A percentile compares a stretch with the other conserved stretches of the same genome.
phyloP scores from a whole-genome alignment of 2,888 invertebrate genomes.

The Ochropleura leucogaster region DNA sequence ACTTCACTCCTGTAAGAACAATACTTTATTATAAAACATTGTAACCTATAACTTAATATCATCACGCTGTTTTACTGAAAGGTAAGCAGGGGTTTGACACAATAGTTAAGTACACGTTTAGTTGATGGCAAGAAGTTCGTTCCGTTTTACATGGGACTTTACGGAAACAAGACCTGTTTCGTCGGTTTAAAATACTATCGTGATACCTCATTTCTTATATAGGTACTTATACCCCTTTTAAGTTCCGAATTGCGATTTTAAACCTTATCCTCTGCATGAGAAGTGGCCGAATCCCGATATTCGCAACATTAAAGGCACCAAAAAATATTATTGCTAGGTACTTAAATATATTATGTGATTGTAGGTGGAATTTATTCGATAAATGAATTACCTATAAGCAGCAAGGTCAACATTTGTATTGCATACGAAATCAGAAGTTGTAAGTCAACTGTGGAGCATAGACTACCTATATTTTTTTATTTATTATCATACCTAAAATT shows the following conservation, averaged over 20 bases:
- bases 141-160: background rate
- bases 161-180: background rate
- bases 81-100: background rate
- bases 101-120: background rate
- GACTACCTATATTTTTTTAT: background rate
- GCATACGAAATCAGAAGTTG: background rate
- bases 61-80: background rate
- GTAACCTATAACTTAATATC: background rate
- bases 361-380: background rate
- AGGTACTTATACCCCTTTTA: too few species aligned
- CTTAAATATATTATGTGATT: background rate
- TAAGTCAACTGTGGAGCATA: background rate
- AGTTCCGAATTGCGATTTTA: too few species aligned
- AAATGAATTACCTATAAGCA: background rate
- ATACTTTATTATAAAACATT: conserved; percentile 1
- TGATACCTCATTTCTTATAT: too few species aligned
- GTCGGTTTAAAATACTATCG: background rate
- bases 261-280: too few species aligned
- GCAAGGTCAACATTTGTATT: background rate
- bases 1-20: conserved; percentile 79
- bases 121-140: background rate
- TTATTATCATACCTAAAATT: too few species aligned
- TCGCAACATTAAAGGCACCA: background rate
- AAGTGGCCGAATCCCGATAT: too few species aligned
- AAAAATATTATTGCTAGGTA: background rate